These are phyloP conservation scores for Sander vitreus DNA, from an alignment of 2,113 vertebrate genomes.

Conservation along the genomic window DNA sequence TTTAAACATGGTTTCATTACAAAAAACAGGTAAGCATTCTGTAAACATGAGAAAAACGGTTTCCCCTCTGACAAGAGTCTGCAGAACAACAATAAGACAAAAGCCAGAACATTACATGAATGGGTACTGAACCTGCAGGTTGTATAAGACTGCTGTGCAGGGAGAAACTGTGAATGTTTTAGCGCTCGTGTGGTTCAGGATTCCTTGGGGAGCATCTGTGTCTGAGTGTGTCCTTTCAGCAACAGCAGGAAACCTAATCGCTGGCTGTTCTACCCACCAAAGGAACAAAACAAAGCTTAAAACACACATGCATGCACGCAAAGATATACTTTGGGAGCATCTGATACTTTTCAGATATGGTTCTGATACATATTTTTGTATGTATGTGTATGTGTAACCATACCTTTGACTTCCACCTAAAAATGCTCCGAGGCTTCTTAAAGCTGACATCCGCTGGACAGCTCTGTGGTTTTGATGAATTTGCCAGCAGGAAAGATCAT, in stretches of 20 bases:
- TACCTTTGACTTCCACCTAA: not conserved
- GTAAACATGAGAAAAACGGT: not conserved
- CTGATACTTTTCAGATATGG: conserved; percentile 12
- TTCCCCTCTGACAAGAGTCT: not conserved
- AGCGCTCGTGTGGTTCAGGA: conserved; percentile 4
- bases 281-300: conserved; percentile 9
- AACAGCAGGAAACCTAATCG: conserved; percentile 37
- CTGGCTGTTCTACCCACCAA: not conserved
- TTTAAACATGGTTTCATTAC: not conserved
- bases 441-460: not conserved
- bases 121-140: not conserved
- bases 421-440: not conserved
- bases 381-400: not conserved
- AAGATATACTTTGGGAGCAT: not conserved
- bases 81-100: not conserved
- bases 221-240: conserved; percentile 31
- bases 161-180: conserved; percentile 8
- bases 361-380: not conserved
- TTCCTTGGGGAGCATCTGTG: conserved; percentile 18
- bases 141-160: not conserved
- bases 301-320: not conserved
- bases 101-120: not conserved
- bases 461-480: conserved; percentile 27
- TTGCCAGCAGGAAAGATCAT: conserved; percentile 29
- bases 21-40: not conserved